Conservation (phyloP, 2,888 invertebrate genomes). For the Nysson spinosus region DNA sequence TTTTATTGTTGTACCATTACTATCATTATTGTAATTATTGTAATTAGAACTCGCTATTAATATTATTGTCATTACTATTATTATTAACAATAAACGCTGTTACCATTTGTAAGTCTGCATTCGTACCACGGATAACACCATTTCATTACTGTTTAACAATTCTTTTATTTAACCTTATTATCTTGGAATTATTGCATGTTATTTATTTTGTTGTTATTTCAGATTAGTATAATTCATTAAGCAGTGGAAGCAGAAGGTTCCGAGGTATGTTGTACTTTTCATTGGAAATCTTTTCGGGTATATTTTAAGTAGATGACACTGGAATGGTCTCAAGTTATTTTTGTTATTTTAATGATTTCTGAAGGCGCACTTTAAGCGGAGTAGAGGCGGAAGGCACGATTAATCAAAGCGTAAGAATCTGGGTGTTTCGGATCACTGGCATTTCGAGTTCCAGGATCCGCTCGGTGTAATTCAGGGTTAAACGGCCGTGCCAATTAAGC, state of each 20-base stretch:
- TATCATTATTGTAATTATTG: conserved; percentile 76
- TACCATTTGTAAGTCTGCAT: conserved; percentile 73
- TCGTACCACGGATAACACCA: conserved; percentile 17
- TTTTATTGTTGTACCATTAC: conserved; percentile 76
- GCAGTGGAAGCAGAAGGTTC: too few relatives aligned
- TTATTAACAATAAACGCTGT: conserved; percentile 77
- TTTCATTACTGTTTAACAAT: not conserved
- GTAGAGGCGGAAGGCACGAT: conserved; percentile 35
- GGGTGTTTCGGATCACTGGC: conserved; percentile 42
- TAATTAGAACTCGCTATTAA: conserved; percentile 75
- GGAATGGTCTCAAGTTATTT: too few relatives aligned
- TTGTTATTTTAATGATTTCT: too few relatives aligned
- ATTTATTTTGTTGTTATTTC: too few relatives aligned
- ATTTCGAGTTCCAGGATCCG: conserved; percentile 23
- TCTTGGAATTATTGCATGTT: not conserved
- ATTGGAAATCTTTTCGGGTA: too few relatives aligned
- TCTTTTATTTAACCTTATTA: too few relatives aligned
- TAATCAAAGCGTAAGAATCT: conserved; percentile 57
- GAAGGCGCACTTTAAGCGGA: too few relatives aligned
- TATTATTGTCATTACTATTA: conserved; percentile 71
- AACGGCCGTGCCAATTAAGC: conserved; percentile 70
- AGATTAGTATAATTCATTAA: too few relatives aligned
- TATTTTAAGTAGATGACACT: too few relatives aligned
- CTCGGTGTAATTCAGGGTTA: conserved; percentile 59
- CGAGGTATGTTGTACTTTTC: too few relatives aligned